phyloP scores from a whole-genome alignment of 2,113 vertebrate genomes.

The Maccullochella peelii region DNA sequence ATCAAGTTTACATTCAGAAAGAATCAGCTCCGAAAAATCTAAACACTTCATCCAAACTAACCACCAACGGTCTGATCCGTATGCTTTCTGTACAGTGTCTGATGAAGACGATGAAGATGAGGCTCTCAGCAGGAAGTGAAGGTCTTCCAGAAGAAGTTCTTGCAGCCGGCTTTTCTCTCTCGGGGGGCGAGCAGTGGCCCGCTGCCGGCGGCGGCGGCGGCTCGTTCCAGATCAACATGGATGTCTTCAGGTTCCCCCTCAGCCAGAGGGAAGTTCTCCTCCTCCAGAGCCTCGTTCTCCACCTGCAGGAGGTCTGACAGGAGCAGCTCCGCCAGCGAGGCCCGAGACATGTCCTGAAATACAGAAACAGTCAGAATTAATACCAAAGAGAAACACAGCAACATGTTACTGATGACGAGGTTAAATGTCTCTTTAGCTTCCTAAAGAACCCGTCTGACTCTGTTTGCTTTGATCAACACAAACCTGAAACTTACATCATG shows the following conservation, averaged over 20 bases:
- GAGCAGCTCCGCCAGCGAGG: conserved; percentile 90
- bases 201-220: conserved; percentile 25
- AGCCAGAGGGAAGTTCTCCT: conserved; percentile 86
- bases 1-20: conserved; percentile 66
- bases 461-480: too few species aligned
- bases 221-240: conserved; percentile 90
- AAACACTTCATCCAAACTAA: conserved; percentile 41
- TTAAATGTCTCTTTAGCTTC: too few species aligned
- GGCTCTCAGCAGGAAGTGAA: conserved; percentile 96
- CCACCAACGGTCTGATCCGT: not conserved
- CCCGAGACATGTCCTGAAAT: conserved; percentile 89
- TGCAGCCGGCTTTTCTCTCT: conserved; percentile 98
- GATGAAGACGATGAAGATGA: conserved; percentile 8
- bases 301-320: conserved; percentile 93
- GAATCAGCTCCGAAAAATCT: conserved; percentile 54
- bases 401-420: too few species aligned
- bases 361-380: too few species aligned
- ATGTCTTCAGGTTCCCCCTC: conserved; percentile 88
- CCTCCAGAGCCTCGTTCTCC: conserved; percentile 94
- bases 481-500: too few species aligned
- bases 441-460: too few species aligned
- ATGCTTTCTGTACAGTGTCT: conserved; percentile 41
- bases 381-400: too few species aligned
- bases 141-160: conserved; percentile 99
- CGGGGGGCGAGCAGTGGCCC: conserved; percentile 90